Base-by-base conservation (phyloP, 2,797 vertebrate genomes). In the Coregonus ussuriensis region DNA sequence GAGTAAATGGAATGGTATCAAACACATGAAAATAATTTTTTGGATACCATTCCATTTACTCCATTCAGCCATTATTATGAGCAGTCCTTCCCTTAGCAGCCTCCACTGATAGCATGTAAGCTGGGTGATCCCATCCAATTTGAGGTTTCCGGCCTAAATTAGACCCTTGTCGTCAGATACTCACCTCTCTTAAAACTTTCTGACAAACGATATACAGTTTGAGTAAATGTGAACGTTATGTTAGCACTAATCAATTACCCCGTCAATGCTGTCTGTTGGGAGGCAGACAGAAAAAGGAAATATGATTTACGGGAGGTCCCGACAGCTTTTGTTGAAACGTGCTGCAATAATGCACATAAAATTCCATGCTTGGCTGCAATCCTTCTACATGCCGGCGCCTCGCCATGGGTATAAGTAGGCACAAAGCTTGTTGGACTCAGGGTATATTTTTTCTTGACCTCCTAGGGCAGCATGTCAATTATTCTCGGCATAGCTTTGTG, bases 391-490 rank as follows among this genome's bases (percentile, higher is more conserved):
- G 78, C 86, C 85, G 84, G 86, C 81, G 85, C 81, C 83, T 84
- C 83, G 83, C 89, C 86, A 71, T 53, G 80, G 86, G 88, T 79
- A 84, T 86, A 88, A 88, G 87, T 81, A 47, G 41, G 41, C 3
- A 88, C 59, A 68, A 2, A 59, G 72, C 53, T 53, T 76, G 66
- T 74, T 56, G 41, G 41, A 47, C 41, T 47, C 41, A 9, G 41
- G 67, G 81, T 89, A 79, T 88, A 90, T 89, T 87, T 93, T 86
- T 83, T 62, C 54, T 86, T 89, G 91, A 92, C 92, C 93, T 93
- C 92, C 71, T 76, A 89, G 91, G 93, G 93, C 91, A 89, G 83
- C 16, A 79, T 92, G 92, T 93, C 94, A 93, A 93, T 94, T 94
- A 94, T 93, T 93, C 83, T 77, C 69, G 81, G 81, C 88, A 87